phyloP scores from a whole-genome alignment of 2,113 vertebrate species.

The Laticauda laticaudata region DNA sequence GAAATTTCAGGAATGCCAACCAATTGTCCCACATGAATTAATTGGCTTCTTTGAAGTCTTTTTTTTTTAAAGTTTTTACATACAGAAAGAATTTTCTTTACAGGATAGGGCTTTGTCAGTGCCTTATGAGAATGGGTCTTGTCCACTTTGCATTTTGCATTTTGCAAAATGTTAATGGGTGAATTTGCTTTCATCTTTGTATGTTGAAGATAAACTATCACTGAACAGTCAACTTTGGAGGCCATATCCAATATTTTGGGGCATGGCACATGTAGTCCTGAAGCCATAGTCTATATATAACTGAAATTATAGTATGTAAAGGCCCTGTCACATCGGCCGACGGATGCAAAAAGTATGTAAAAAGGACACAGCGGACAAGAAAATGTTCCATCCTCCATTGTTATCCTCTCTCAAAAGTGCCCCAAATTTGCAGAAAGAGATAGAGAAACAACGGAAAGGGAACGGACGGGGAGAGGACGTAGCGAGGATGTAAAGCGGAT shows the following conservation, averaged over 20 bases:
- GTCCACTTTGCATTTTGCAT: not conserved
- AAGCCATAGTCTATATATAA: not conserved
- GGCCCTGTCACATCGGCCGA: no score
- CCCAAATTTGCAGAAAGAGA: no score
- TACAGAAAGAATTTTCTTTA: not conserved
- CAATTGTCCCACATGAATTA: not conserved
- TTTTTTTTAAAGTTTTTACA: not conserved
- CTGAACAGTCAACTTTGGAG: not conserved
- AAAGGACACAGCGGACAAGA: no score
- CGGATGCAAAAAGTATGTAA: no score
- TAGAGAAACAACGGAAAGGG: no score
- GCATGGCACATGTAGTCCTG: not conserved
- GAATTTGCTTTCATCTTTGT: not conserved
- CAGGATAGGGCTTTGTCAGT: not conserved
- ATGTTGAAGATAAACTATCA: not conserved
- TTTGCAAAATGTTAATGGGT: not conserved
- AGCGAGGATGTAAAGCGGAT: no score
- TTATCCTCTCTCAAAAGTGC: no score
- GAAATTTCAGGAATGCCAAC: not conserved
- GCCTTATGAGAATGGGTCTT: not conserved
- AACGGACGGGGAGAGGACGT: no score
- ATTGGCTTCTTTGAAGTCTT: not conserved
- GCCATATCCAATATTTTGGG: not conserved
- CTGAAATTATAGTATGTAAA: not conserved
- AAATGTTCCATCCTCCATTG: no score